Percentiles rank a stretch among this genome's conserved stretches.
Conservation (phyloP, 2,113 vertebrate genomes). For the Pygoscelis adeliae region DNA sequence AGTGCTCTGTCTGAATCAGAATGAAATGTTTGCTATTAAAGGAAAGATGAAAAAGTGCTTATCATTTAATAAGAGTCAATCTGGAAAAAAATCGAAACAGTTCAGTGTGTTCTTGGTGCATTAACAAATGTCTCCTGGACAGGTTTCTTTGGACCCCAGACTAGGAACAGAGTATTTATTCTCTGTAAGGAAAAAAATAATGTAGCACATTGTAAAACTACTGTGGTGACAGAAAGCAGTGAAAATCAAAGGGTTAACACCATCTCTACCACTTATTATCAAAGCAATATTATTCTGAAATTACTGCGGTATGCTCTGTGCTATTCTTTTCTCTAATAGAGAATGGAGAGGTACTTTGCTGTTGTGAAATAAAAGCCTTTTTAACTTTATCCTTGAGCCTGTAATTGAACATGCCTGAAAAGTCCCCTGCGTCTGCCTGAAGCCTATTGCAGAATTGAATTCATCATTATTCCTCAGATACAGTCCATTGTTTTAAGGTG, state of each 20-base stretch:
- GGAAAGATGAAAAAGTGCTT: not conserved
- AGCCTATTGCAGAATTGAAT: not conserved
- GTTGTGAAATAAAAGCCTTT: not conserved
- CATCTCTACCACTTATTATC: not conserved
- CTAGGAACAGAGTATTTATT: not conserved
- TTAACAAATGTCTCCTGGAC: not conserved
- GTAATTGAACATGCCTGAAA: not conserved
- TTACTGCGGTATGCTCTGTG: not conserved
- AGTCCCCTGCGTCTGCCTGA: not conserved
- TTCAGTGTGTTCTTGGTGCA: not conserved
- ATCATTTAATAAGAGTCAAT: not conserved
- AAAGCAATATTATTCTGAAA: not conserved
- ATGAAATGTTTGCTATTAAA: not conserved
- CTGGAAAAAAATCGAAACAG: not conserved
- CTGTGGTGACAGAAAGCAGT: not conserved
- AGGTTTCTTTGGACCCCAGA: not conserved
- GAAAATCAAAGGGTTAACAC: not conserved
- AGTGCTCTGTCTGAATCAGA: not conserved
- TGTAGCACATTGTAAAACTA: not conserved
- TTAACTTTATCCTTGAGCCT: not conserved
- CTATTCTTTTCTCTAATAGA: not conserved
- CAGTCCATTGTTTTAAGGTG: not conserved
- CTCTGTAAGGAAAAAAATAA: not conserved
- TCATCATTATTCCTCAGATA: not conserved
- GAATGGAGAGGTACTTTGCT: not conserved